Percentiles rank a stretch among this genome's conserved stretches.
These are phyloP conservation scores for human DNA, from an alignment of 2,113 vertebrate species.

Conservation along the genomic window DNA sequence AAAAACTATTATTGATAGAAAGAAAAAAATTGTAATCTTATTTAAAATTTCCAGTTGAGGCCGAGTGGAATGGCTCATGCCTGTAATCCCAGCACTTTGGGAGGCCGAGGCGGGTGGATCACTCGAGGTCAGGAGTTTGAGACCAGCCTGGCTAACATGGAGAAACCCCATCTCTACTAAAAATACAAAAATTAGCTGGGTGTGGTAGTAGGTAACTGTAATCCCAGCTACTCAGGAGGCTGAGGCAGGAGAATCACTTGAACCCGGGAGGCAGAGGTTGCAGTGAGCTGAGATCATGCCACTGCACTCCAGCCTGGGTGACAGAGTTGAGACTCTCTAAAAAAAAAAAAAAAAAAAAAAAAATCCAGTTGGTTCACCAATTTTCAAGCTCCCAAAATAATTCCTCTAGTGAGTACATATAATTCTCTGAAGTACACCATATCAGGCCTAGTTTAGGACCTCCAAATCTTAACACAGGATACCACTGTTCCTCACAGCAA, in stretches of 20 bases:
- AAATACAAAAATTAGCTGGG: not conserved
- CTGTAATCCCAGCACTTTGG: not conserved
- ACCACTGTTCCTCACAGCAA: not conserved
- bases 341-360: not conserved
- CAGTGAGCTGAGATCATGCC: not conserved
- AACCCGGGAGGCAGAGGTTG: not conserved
- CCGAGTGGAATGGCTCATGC: fast-evolving
- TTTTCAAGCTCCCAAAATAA: not conserved
- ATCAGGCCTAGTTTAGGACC: not conserved
- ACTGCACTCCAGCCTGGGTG: not conserved
- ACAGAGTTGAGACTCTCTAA: not conserved
- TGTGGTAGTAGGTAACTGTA: not conserved
- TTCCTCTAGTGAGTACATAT: not conserved
- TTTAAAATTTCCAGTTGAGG: not conserved
- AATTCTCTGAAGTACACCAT: not conserved
- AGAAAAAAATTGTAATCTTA: not conserved
- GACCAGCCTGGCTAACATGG: not conserved
- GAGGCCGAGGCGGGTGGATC: not conserved
- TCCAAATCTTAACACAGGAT: not conserved
- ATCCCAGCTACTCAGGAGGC: not conserved
- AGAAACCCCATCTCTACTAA: not conserved
- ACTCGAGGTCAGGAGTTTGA: not conserved
- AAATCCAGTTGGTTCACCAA: not conserved
- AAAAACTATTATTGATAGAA: not conserved
- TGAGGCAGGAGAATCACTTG: not conserved